Conservation (phyloP, 2,113 vertebrate genomes). For the Murina feae region DNA sequence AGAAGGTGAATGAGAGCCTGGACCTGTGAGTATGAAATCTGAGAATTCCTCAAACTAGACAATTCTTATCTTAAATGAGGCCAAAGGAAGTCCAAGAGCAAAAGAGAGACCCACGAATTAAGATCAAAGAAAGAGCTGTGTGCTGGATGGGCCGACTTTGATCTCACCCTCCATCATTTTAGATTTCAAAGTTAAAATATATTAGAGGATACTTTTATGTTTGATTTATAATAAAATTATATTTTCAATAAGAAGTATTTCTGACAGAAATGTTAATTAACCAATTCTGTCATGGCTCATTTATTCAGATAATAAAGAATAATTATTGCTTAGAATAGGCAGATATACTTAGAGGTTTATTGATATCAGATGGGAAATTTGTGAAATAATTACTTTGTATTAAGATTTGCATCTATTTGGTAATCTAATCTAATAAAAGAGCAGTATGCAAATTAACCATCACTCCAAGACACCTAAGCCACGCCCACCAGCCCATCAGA, state of each 20-base stretch:
- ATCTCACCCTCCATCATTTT: neutral
- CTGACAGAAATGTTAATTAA: neutral
- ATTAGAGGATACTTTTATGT: neutral
- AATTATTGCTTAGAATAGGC: neutral
- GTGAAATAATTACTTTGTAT: neutral
- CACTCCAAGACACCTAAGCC: no score
- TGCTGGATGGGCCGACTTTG: neutral
- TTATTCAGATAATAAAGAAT: neutral
- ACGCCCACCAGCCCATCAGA: no score
- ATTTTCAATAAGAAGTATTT: neutral
- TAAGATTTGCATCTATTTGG: neutral
- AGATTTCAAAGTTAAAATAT: neutral
- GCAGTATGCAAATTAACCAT: no score
- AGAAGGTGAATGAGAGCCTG: neutral
- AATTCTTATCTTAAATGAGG: neutral
- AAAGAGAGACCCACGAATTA: neutral
- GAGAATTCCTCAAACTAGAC: neutral
- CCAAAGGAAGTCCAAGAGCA: neutral
- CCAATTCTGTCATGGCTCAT: neutral
- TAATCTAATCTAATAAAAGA: no score
- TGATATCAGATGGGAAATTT: neutral
- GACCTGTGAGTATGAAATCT: neutral
- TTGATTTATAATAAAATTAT: neutral
- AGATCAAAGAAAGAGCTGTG: neutral
- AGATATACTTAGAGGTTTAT: neutral